A percentile compares a stretch with the other conserved stretches of the same genome.
Conservation (phyloP, 2,113 vertebrate genomes). For the Melanostigma gelatinosum region DNA sequence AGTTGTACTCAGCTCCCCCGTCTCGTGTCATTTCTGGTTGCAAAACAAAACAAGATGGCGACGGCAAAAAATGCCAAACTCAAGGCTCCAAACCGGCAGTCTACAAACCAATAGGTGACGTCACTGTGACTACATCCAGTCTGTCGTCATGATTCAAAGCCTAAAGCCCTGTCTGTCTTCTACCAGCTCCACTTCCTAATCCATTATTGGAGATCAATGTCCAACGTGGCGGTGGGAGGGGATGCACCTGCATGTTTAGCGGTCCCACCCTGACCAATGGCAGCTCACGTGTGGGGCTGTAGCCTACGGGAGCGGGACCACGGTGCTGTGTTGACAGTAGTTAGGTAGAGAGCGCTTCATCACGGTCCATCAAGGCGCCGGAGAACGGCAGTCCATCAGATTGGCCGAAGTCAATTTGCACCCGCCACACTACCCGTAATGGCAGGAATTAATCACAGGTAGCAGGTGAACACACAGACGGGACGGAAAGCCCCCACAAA, state of each 20-base stretch:
- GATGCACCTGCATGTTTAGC: constrained; percentile 45
- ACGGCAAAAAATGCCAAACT: too few species aligned
- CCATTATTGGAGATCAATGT: constrained; percentile 74
- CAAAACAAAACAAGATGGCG: too few species aligned
- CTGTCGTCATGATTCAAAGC: too few species aligned
- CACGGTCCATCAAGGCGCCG: constrained; percentile 26
- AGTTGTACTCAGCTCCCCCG: too few species aligned
- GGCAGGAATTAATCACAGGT: constrained; percentile 64
- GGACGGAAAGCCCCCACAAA: not conserved
- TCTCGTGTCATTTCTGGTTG: too few species aligned
- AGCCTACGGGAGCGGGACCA: constrained; percentile 15
- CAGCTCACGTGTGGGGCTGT: constrained; percentile 3
- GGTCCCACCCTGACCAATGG: constrained; percentile 15
- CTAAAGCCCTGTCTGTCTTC: constrained; percentile 36
- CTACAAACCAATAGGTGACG: too few species aligned
- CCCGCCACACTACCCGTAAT: constrained; percentile 46
- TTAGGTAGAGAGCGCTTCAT: constrained; percentile 47
- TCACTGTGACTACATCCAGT: too few species aligned
- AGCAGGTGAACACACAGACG: constrained; percentile 57
- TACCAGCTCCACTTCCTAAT: constrained; percentile 50
- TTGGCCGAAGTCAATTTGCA: constrained; percentile 42
- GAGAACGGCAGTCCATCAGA: constrained; percentile 30
- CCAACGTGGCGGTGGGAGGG: constrained; percentile 12
- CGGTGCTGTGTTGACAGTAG: constrained; percentile 55
- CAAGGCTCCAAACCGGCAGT: too few species aligned